phyloP scores from a whole-genome alignment of 2,888 invertebrate species.

The Acanthosepion lycidas region DNA sequence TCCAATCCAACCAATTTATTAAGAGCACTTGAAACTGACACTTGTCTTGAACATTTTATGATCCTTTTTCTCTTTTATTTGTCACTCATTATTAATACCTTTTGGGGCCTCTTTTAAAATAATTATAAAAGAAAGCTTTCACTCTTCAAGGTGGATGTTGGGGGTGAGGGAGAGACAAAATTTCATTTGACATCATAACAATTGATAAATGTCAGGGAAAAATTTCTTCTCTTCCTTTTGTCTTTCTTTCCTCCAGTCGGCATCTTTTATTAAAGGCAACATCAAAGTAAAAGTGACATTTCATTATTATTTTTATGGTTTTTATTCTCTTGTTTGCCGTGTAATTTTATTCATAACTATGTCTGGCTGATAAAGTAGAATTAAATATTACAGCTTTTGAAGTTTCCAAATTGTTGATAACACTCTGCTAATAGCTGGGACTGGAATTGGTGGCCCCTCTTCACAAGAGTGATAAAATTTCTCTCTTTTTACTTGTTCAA shows the following conservation, averaged over 20 bases:
- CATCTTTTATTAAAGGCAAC: not conserved
- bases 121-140: not conserved
- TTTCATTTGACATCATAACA: conserved; percentile 21
- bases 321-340: not conserved
- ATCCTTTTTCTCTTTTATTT: not conserved
- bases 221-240: not conserved
- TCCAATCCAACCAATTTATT: not conserved
- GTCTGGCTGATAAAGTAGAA: conserved; percentile 4
- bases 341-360: not conserved
- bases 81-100: conserved; percentile 5
- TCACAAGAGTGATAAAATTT: not conserved
- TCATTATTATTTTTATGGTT: not conserved
- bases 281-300: not conserved
- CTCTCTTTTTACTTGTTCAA: not conserved
- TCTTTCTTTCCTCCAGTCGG: not conserved
- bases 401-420: conserved; percentile 22
- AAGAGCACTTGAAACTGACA: not conserved
- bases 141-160: not conserved
- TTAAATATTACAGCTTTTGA: conserved; percentile 11
- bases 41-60: conserved; percentile 20
- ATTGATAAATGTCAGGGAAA: not conserved
- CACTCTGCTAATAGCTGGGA: not conserved
- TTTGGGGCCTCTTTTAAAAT: not conserved
- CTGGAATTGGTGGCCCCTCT: not conserved
- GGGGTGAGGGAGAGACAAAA: not conserved